Conservation (phyloP, 2,113 vertebrate species). For the Progne subis region DNA sequence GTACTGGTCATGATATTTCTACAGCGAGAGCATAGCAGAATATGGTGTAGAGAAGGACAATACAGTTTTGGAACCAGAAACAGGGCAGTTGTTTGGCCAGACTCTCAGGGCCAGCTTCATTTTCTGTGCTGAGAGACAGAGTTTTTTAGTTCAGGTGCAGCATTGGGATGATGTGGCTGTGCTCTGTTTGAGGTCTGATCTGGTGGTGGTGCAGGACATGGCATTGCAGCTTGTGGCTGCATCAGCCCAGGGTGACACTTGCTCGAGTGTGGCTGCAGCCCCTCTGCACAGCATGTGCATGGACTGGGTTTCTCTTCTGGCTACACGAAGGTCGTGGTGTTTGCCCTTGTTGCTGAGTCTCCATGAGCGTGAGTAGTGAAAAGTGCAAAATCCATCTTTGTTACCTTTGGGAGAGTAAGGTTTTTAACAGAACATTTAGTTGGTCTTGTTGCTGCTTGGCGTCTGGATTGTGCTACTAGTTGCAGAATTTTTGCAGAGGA, state of each 20-base stretch:
- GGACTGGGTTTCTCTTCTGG: not conserved
- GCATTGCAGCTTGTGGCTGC: not conserved
- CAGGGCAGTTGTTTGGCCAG: not conserved
- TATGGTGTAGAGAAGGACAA: not conserved
- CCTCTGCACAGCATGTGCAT: fast-evolving
- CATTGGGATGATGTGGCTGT: not conserved
- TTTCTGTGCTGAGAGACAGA: not conserved
- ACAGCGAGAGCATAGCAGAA: fast-evolving
- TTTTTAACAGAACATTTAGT: not conserved
- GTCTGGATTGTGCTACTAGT: not conserved
- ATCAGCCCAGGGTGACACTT: not conserved
- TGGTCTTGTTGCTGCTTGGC: not conserved
- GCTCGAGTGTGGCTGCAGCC: not conserved
- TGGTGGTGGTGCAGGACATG: not conserved
- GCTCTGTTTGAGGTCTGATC: not conserved
- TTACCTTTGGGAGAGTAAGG: not conserved
- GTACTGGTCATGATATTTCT: not conserved
- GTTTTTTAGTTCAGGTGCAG: slow-evolving; percentile 21
- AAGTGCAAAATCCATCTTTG: not conserved
- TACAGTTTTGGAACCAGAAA: not conserved
- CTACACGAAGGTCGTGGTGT: fast-evolving
- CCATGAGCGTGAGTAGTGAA: not conserved
- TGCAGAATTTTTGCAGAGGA: not conserved
- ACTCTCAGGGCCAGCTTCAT: not conserved
- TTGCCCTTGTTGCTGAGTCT: not conserved